phyloP scores from a whole-genome alignment of 2,888 invertebrate genomes.

The Scelioninae gen. 1 region DNA sequence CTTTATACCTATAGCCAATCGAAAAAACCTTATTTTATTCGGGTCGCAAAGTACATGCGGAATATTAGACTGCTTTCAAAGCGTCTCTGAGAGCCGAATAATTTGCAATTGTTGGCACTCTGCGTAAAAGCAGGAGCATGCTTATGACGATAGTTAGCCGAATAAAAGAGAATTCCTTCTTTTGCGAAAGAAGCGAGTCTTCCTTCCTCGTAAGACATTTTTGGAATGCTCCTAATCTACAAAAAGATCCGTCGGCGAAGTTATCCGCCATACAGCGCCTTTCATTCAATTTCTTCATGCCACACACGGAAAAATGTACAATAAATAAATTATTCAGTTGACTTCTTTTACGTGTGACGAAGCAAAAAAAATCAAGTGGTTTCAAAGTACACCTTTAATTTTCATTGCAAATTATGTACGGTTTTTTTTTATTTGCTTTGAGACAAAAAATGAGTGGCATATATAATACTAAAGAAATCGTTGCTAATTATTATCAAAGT shows the following conservation, averaged over 20 bases:
- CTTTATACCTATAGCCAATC: constrained; percentile 40
- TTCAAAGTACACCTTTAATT: constrained; percentile 3
- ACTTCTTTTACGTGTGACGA: constrained; percentile 6
- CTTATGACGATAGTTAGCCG: constrained; percentile 57
- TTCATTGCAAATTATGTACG: constrained; percentile 3
- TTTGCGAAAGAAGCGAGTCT: constrained; percentile 39
- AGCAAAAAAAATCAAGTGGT: constrained; percentile 8
- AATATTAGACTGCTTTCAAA: constrained; percentile 57
- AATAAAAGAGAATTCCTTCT: constrained; percentile 53
- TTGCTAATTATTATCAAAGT: no score
- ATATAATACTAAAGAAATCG: no score
- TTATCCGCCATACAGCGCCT: constrained; percentile 42
- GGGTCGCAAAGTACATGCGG: constrained; percentile 44
- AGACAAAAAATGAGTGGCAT: no score
- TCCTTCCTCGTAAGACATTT: constrained; percentile 44
- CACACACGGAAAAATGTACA: constrained; percentile 35
- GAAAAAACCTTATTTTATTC: constrained; percentile 51
- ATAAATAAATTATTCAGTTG: constrained; percentile 41
- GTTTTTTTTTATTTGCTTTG: no score
- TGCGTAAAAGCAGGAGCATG: constrained; percentile 46
- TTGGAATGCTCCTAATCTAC: constrained; percentile 43
- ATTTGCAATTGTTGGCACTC: constrained; percentile 60
- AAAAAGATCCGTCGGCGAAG: constrained; percentile 41
- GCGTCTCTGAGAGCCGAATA: constrained; percentile 37
- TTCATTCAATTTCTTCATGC: constrained; percentile 50